phyloP scores from a whole-genome alignment of 2,888 invertebrate genomes.

The Nemapogon koenigi region DNA sequence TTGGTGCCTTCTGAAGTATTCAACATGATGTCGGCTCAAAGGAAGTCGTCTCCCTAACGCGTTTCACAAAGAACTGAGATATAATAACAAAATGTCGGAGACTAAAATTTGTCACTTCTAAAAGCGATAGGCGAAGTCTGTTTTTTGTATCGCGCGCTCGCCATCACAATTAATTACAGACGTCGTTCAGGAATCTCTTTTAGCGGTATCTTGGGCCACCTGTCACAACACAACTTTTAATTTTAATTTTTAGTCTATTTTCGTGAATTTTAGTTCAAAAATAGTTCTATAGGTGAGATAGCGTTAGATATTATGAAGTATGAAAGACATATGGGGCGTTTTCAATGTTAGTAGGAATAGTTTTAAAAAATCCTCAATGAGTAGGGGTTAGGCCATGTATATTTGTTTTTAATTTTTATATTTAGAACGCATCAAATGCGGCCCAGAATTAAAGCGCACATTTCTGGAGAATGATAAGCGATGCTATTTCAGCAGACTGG shows the following conservation, averaged over 20 bases:
- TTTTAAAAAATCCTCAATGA: too few relatives aligned
- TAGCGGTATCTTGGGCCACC: too few relatives aligned
- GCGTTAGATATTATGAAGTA: too few relatives aligned
- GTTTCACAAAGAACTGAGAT: slow-evolving; percentile 37
- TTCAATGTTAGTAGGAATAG: too few relatives aligned
- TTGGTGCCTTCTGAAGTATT: slow-evolving; percentile 64
- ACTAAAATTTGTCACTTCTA: not conserved
- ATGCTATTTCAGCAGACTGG: slow-evolving; percentile 38
- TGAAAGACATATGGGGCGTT: too few relatives aligned
- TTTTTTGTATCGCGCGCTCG: slow-evolving; percentile 5
- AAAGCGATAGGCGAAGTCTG: not conserved
- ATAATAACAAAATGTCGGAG: slow-evolving; percentile 16
- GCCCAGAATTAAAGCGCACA: slow-evolving; percentile 33
- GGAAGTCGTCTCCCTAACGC: slow-evolving; percentile 23
- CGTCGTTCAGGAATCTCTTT: not conserved
- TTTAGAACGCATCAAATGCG: slow-evolving; percentile 24
- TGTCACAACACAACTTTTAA: too few relatives aligned
- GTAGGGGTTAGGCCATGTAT: too few relatives aligned
- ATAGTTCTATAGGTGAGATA: too few relatives aligned
- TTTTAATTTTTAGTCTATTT: too few relatives aligned
- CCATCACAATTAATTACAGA: slow-evolving; percentile 8
- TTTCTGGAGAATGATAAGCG: slow-evolving; percentile 52
- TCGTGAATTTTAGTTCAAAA: too few relatives aligned
- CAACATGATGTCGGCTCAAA: slow-evolving; percentile 26
- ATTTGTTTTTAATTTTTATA: too few relatives aligned